Evolutionary conservation across 2,113 vertebrate genomes (phyloP).

Genomic region (Erythrolamprus reginae): DNA sequence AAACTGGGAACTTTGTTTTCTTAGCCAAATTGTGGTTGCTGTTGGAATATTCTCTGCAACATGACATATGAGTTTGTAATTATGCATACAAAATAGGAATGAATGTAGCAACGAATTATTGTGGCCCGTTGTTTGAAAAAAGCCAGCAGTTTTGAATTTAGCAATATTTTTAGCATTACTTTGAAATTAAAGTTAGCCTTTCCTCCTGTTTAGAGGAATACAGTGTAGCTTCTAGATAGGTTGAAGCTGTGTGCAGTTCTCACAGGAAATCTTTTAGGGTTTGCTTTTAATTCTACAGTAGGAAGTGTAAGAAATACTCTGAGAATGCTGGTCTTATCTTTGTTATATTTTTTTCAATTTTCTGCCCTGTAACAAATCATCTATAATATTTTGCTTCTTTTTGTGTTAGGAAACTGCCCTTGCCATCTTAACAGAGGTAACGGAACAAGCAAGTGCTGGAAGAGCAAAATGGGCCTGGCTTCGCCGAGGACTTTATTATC

Average conservation of each 20-base stretch:
- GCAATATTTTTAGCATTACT: neutral
- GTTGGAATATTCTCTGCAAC: neutral
- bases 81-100: neutral
- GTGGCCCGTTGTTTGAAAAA: too few species aligned
- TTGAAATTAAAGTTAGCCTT: neutral
- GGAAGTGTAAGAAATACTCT: neutral
- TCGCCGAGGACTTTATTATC: slow-evolving; percentile 85
- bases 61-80: neutral
- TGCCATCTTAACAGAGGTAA: slow-evolving; percentile 80
- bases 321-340: neutral
- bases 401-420: slow-evolving; percentile 80
- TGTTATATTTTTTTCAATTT: neutral
- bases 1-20: neutral
- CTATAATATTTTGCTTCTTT: slow-evolving; percentile 19
- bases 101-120: neutral
- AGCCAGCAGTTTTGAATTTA: neutral
- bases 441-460: slow-evolving; percentile 79
- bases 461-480: slow-evolving; percentile 97
- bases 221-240: neutral
- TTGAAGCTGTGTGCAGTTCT: too few species aligned
- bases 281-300: slow-evolving; percentile 12
- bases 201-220: neutral
- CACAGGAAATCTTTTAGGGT: neutral
- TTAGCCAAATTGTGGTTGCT: neutral
- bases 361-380: neutral